Conservation (phyloP, 2,888 invertebrate genomes). For the Tenthredo scrophulariae region DNA sequence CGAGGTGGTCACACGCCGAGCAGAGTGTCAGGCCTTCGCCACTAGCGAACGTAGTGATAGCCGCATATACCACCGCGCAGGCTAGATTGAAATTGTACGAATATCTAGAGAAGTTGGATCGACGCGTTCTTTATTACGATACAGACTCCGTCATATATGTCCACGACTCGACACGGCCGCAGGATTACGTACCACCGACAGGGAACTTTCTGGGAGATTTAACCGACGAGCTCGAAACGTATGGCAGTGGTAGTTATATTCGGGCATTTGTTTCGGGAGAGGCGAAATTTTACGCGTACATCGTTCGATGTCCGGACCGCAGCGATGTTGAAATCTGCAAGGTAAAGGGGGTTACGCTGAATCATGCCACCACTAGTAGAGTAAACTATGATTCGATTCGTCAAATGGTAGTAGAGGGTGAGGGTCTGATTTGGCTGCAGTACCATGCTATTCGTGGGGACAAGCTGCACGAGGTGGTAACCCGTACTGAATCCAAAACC, state of each 20-base stretch:
- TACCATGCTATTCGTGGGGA: neutral
- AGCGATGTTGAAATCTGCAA: constrained; percentile 54
- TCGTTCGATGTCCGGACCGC: constrained; percentile 56
- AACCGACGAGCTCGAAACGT: constrained; percentile 63
- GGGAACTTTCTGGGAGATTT: constrained; percentile 60
- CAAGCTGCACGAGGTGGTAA: neutral
- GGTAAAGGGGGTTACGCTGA: constrained; percentile 58
- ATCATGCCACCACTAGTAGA: constrained; percentile 51
- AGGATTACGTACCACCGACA: constrained; percentile 60
- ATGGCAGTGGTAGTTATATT: constrained; percentile 66
- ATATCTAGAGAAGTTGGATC: constrained; percentile 67
- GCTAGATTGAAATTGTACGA: constrained; percentile 70
- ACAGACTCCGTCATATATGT: constrained; percentile 72
- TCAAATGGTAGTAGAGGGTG: neutral
- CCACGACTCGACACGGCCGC: neutral
- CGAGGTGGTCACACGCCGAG: constrained; percentile 27
- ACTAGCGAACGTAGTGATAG: constrained; percentile 68
- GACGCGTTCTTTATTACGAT: constrained; percentile 70
- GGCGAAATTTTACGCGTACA: constrained; percentile 71
- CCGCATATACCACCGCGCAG: constrained; percentile 70
- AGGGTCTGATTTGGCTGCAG: neutral
- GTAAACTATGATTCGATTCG: constrained; percentile 56
- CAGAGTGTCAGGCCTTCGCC: constrained; percentile 36
- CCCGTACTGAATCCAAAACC: neutral
- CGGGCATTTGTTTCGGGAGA: constrained; percentile 70